Base-by-base conservation (phyloP, 1,140 invertebrate species). In the Melipona quadrifasciata region DNA sequence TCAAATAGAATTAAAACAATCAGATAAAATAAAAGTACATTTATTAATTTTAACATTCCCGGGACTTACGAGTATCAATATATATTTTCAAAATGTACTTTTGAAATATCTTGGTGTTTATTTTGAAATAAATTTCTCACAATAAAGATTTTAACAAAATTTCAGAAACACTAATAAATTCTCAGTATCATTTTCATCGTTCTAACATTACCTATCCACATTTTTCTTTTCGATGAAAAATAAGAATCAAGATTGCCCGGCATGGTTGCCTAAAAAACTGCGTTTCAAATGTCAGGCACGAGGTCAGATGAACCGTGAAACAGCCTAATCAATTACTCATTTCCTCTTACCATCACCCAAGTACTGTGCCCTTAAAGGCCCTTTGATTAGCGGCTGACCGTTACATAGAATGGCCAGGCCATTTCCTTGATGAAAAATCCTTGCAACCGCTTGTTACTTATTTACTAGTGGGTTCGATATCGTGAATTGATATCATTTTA, bases 241-340 rank as follows among this genome's bases (percentile, higher is more conserved):
- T 31, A 14, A 19, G 24, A 64, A 61, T 8, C 57, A 81, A 81
- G 70, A 21, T 61, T 72, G 12, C 0, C 14, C 10, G 16, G 16
- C 5, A 5, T 21, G 17, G 8, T 68, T 11, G 14, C 47, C 39
- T 51, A n/a, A 51, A 64, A 31, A 31, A 61, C 8, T 19, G 57
- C 24, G 51, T 17, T 76, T 31, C 16, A 79, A 87, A 86, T 86
- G 57, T 68, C 27, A 76, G 16, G 31, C 58, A 82, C 68, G 61
- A 86, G 53, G 74, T 83, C 74, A 83, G 27, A 55, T 21, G 64
- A 87, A 19, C 16, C 47, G 17, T 51, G 53, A 24, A 82, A 51
- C 19, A 80, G 64, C 39, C 68, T 83, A 76, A 87, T 87, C 68
- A 86, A 86, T 87, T 87, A 86, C 75, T 86, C 80, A 75, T 84